A percentile compares a stretch with the other conserved stretches of the same genome.
phyloP scores from a whole-genome alignment of 2,888 invertebrate genomes.

The Sphaerolaimus hirsutus region DNA sequence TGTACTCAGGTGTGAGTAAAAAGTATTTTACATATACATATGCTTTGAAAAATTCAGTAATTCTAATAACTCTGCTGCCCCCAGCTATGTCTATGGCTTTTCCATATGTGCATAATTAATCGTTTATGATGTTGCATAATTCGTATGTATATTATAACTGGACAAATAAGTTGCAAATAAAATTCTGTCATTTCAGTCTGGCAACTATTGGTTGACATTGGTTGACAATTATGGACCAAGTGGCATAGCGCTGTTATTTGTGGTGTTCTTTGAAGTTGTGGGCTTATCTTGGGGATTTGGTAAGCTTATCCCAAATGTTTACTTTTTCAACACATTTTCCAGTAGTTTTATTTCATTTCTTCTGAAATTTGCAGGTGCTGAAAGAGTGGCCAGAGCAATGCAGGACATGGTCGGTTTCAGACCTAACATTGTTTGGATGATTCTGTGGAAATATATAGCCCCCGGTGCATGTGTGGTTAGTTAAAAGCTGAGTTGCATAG shows the following conservation, averaged over 20 bases:
- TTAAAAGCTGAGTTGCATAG: too few relatives aligned
- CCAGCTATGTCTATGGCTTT: too few relatives aligned
- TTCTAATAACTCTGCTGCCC: too few relatives aligned
- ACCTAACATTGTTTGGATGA: constrained; percentile 53
- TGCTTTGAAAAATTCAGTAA: too few relatives aligned
- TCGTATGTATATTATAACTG: too few relatives aligned
- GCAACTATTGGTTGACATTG: constrained; percentile 59
- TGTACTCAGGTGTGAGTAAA: too few relatives aligned
- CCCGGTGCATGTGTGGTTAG: constrained; percentile 55
- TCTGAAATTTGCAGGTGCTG: constrained; percentile 23
- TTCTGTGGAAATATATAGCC: constrained; percentile 63
- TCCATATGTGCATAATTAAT: too few relatives aligned
- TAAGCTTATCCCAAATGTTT: constrained; percentile 7
- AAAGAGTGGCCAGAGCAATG: constrained; percentile 51
- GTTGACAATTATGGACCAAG: constrained; percentile 67
- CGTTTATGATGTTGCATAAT: too few relatives aligned
- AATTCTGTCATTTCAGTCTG: constrained; percentile 38
- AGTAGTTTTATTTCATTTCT: constrained; percentile 5
- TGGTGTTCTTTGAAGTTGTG: constrained; percentile 67
- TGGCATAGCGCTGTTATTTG: constrained; percentile 53
- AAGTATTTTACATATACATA: too few relatives aligned
- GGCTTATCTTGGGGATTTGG: constrained; percentile 70
- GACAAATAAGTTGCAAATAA: background rate
- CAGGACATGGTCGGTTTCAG: constrained; percentile 54
- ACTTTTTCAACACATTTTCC: background rate